Percentiles rank a stretch among this genome's conserved stretches.
These are phyloP conservation scores for Pelobates fuscus DNA, from an alignment of 2,113 vertebrate genomes.

Conservation along the genomic window DNA sequence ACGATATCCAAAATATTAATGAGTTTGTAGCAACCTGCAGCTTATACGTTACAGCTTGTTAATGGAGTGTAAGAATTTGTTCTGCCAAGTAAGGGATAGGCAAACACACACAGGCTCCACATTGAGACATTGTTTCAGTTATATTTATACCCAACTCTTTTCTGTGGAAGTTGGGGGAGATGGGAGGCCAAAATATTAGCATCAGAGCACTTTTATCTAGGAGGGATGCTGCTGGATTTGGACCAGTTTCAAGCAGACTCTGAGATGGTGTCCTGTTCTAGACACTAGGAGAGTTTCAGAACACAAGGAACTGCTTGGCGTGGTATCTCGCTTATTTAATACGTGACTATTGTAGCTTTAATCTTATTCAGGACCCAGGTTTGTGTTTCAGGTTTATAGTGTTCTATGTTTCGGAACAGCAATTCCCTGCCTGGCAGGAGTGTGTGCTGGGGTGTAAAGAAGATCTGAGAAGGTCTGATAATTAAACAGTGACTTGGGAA, in stretches of 20 bases:
- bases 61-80: slow-evolving; percentile 65
- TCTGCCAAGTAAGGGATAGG: slow-evolving; percentile 70
- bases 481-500: too few species aligned
- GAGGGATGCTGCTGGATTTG: slow-evolving; percentile 14
- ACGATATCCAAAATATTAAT: slow-evolving; percentile 83
- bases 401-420: too few species aligned
- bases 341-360: slow-evolving; percentile 20
- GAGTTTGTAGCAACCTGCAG: slow-evolving; percentile 84
- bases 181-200: slow-evolving; percentile 18
- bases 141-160: too few species aligned
- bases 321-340: slow-evolving; percentile 37
- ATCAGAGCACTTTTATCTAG: slow-evolving; percentile 6
- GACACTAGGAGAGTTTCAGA: slow-evolving; percentile 23
- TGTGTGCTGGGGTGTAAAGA: too few species aligned
- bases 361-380: slow-evolving; percentile 23
- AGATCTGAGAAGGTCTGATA: too few species aligned
- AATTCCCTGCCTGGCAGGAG: too few species aligned
- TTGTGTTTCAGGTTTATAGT: slow-evolving; percentile 14
- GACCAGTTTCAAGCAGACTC: slow-evolving; percentile 36
- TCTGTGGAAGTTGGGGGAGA: neutral
- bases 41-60: slow-evolving; percentile 79
- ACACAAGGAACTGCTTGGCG: slow-evolving; percentile 6
- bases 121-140: neutral
- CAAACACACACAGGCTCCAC: slow-evolving; percentile 66
- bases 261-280: slow-evolving; percentile 15